phyloP scores from a whole-genome alignment of 2,888 invertebrate species.

The Imbricaverruca yamaguchii region DNA sequence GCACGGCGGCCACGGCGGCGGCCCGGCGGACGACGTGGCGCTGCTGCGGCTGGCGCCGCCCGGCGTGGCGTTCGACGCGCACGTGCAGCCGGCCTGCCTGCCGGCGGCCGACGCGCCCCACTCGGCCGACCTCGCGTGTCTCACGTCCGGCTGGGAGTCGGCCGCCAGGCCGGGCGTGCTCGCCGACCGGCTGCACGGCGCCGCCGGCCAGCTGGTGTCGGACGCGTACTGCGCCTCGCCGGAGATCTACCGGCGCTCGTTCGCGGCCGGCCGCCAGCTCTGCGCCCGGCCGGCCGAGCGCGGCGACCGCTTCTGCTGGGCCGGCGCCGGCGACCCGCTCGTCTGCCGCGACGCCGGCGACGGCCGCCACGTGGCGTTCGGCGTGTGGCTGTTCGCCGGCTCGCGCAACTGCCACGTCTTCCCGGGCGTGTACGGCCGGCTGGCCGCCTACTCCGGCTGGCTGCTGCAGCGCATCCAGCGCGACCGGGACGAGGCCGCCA shows the following conservation, averaged over 20 bases:
- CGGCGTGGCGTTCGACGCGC: neutral
- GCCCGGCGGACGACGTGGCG: neutral
- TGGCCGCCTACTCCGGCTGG: no score
- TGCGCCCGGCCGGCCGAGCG: neutral
- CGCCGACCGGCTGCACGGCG: neutral
- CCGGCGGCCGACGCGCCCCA: neutral
- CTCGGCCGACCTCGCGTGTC: neutral
- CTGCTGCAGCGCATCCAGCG: no score
- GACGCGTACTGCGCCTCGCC: neutral
- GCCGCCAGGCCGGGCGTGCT: neutral
- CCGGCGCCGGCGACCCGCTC: no score
- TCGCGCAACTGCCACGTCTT: no score
- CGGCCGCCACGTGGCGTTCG: no score
- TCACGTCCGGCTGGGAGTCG: neutral
- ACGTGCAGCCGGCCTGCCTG: conserved; percentile 1
- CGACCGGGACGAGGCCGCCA: no score
- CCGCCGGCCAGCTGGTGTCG: neutral
- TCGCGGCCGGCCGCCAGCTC: neutral
- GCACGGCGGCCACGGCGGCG: no score
- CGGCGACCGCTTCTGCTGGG: no score
- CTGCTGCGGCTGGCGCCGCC: neutral
- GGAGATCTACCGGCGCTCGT: neutral
- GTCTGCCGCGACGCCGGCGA: no score
- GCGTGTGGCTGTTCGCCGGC: no score
- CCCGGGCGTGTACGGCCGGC: no score